Evolutionary conservation across 1,140 invertebrate species (phyloP), one percentile per base, ranked within the genome.

Genomic region (Musca domestica): DNA sequence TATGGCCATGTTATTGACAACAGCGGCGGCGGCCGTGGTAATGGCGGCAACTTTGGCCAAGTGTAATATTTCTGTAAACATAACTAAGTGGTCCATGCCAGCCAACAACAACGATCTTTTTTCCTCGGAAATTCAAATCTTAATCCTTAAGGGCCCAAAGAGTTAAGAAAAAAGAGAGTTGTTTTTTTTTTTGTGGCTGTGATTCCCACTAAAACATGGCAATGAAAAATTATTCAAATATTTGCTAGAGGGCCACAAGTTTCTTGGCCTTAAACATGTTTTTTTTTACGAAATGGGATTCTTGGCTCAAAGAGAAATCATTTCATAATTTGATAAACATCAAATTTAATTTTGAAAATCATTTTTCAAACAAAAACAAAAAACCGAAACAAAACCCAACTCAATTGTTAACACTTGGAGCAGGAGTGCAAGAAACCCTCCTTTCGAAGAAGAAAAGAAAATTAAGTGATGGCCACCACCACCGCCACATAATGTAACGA

Each of bases 281-380:
- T 61, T 14, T n/a, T n/a, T n/a, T 25, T n/a, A 61, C 30, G 12
- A 61, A 34, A 22, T 4, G 12, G 34, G 19, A 41, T 61, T 34
- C 10, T n/a, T 41, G 5, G 6, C 12, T 19, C 20, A 34, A 61
- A 61, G 27, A 61, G 34, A 19, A 51, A 51, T 61, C 56, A 41
- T 61, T 61, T 61, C n/a, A 61, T 41, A 61, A 61, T 34, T 61
- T 61, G 56, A 61, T 61, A 61, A 61, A 58, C 30, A 61, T 61
- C 56, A 34, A 61, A 61, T 34, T 34, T 19, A 58, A 25, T 27
- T n/a, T 41, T 41, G 20, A 58, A 58, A 56, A 56, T 41, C 15
- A 61, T 41, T 41, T 41, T 61, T 61, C 27, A 34, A 30, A 61
- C 56, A 41, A 61, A 61, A 61, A 34, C 20, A 54, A 4, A 54